Base-by-base conservation (phyloP, 1,140 invertebrate species). In the Camponotus floridanus region DNA sequence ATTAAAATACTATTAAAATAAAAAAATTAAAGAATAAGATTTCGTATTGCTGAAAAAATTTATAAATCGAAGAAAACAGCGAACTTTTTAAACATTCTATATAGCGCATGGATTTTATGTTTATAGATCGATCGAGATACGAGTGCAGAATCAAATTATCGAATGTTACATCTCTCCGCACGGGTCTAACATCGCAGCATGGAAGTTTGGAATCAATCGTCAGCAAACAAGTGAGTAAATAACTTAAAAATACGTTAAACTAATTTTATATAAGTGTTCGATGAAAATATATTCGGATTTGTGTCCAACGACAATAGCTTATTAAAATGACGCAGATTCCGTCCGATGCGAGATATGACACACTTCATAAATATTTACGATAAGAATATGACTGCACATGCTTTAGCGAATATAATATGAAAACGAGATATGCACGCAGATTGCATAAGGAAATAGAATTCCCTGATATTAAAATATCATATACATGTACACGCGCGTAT, bases 81-180 rank as follows among this genome's bases (percentile, higher is more conserved):
- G 8, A 55, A 33, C 18, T 26, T 26, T 64, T 33, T 0, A 8
- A 59, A 71, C 36, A 36, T 59, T 0, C 3, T 59, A 9, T 61
- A 59, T 26, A 36, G 48, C 13, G 0, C 8, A 73, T 74, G 36
- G 11, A 71, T 36, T 45, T 48, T 83, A n/a, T 81, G 18, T 86
- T 87, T 42, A 18, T 86, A 94, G 93, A 94, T 92, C 91, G 93
- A 15, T 91, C 92, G 21, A 90, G 92, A 62, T 94, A 93, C 81
- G 92, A 94, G 55, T 93, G 92, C 81, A 92, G 91, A 62, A 93
- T 94, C 76, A 94, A 94, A 87, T 65, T 94, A 57, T 90, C 92
- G 9, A 94, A 94, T 45, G 88, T 90, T 51, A 93, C 92, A 0
- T 91, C 90, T 42, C 71, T 92, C 4, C 88, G 90, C 1, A 78